phyloP scores from a whole-genome alignment of 1,140 invertebrate species.

The Holotrichia oblita region DNA sequence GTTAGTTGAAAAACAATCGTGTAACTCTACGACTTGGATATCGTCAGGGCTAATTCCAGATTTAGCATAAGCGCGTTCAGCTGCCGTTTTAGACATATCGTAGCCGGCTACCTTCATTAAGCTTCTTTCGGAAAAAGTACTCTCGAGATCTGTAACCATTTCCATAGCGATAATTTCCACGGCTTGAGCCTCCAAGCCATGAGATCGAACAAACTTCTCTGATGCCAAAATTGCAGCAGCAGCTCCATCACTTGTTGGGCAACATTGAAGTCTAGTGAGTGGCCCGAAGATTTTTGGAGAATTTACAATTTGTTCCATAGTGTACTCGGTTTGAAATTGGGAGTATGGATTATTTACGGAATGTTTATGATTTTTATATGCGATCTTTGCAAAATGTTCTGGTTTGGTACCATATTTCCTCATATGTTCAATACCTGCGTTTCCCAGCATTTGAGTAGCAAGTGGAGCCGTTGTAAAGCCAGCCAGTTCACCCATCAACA shows the following conservation, averaged over 20 bases:
- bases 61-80: slow-evolving; percentile 81
- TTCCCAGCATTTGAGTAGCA: slow-evolving; percentile 94
- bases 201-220: slow-evolving; percentile 87
- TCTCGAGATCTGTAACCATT: slow-evolving; percentile 91
- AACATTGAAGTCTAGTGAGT: slow-evolving; percentile 94
- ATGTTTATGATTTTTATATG: slow-evolving; percentile 97
- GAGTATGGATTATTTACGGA: slow-evolving; percentile 95
- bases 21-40: slow-evolving; percentile 95
- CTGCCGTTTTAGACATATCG: slow-evolving; percentile 93
- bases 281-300: slow-evolving; percentile 88
- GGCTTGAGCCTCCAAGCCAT: slow-evolving; percentile 84
- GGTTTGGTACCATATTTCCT: slow-evolving; percentile 93
- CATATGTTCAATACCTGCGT: slow-evolving; percentile 97
- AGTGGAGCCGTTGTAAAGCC: slow-evolving; percentile 84
- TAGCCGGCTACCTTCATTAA: slow-evolving; percentile 92
- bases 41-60: slow-evolving; percentile 79
- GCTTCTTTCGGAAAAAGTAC: slow-evolving; percentile 85
- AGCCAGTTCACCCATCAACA: slow-evolving; percentile 82
- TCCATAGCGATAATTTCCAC: slow-evolving; percentile 97
- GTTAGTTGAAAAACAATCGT: slow-evolving; percentile 98
- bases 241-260: slow-evolving; percentile 95
- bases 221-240: slow-evolving; percentile 91
- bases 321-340: slow-evolving; percentile 91
- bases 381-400: slow-evolving; percentile 96
- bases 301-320: slow-evolving; percentile 86